Evolutionary conservation across 2,888 invertebrate species (phyloP), one percentile per base, ranked within the genome.

Genomic region (Noctua fimbriata): DNA sequence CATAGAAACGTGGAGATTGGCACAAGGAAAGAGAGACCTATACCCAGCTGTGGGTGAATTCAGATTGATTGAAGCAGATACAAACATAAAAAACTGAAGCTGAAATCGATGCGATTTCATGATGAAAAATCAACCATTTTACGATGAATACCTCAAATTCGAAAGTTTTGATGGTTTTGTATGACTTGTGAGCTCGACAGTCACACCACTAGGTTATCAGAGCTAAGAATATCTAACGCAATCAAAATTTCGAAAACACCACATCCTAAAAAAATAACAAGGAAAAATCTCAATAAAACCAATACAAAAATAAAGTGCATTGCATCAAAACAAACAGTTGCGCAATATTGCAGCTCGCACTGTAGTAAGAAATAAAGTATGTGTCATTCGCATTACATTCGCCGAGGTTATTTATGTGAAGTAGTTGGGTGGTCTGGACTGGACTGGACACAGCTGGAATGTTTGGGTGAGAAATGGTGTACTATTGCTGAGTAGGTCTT

Each of bases 381-480:
- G 84, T 88, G 87, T 87, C 87, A 88, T 74, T n/a, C 55, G 69
- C 3, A 76, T 81, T 82, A 80, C 79, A 78, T 76, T 73, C 63
- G 44, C n/a, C 63, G 52, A 41, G 72, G 72, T 84, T 87, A 82
- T 82, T 83, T 75, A 76, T 79, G 66, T 69, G 49, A 72, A 85
- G 41, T 44, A 18, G 52, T 67, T 67, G 73, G 66, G 66, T 79
- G 41, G 70, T 79, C 65, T 71, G 44, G 24, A 44, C 44, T 76
- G 69, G n/a, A 65, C 44, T 79, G 73, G 32, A 52, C 21, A 41
- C 5, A 7, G 14, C 63, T 71, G 76, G 65, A 83, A 83, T 81
- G 44, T 76, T 55, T 75, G 75, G 49, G 84, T 80, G 72, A 80
- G 71, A 75, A 70, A 74, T 67, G 14, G 24, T 76, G 18, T 49